Conservation (phyloP, 2,888 invertebrate species). For the Ornithoptera alexandrae region DNA sequence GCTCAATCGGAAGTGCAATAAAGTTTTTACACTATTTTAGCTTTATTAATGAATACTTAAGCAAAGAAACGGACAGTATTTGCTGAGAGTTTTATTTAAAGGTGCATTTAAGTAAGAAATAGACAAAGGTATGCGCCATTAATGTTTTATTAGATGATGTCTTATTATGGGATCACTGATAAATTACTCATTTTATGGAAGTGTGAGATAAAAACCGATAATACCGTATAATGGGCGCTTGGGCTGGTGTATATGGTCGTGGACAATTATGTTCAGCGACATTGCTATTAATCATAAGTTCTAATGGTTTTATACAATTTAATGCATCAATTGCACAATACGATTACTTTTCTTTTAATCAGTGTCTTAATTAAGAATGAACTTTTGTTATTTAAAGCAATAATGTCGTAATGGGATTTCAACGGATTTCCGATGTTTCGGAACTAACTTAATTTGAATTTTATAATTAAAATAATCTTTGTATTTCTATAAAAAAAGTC, state of each 20-base stretch:
- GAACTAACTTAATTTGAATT: too few species aligned
- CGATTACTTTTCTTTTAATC: neutral
- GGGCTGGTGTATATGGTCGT: slow-evolving; percentile 9
- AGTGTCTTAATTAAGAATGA: neutral
- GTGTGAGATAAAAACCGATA: slow-evolving; percentile 23
- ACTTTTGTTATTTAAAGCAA: neutral
- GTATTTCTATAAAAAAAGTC: too few species aligned
- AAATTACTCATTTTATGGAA: slow-evolving; percentile 16
- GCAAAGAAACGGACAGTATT: neutral
- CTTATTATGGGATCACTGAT: slow-evolving; percentile 11
- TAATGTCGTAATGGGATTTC: too few species aligned
- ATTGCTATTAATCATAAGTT: slow-evolving; percentile 11
- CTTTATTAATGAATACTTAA: neutral
- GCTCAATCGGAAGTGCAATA: neutral
- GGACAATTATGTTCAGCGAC: slow-evolving; percentile 12
- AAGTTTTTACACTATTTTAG: neutral
- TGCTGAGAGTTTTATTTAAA: neutral
- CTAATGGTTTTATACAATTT: neutral
- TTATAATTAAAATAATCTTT: too few species aligned
- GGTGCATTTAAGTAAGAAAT: neutral
- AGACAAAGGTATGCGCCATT: slow-evolving; percentile 3
- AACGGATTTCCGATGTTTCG: too few species aligned
- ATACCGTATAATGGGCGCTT: slow-evolving; percentile 14
- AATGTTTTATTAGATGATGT: slow-evolving; percentile 21
- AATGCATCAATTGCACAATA: neutral